phyloP scores from a whole-genome alignment of 2,888 invertebrate genomes.

The Argyra leucocephala region DNA sequence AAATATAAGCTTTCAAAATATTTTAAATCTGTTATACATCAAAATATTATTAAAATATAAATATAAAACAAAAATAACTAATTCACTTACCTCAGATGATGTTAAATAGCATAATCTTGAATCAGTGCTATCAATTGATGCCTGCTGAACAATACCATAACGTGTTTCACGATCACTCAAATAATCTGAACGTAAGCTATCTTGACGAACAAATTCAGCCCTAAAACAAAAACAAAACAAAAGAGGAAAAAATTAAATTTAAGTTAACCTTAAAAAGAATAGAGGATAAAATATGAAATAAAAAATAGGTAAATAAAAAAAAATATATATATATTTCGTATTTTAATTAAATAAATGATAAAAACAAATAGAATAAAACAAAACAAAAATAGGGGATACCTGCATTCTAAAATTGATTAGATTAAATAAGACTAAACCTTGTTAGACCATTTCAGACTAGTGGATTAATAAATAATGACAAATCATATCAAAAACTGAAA shows the following conservation, averaged over 20 bases:
- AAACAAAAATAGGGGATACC: too few species aligned
- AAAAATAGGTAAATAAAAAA: too few species aligned
- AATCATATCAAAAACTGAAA: too few species aligned
- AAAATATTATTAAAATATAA: not conserved
- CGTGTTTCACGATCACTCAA: slow-evolving; percentile 81
- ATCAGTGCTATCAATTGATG: slow-evolving; percentile 88
- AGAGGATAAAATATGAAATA: too few species aligned
- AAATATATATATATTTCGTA: not conserved
- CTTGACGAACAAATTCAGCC: slow-evolving; percentile 78
- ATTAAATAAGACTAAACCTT: too few species aligned
- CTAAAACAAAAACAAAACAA: slow-evolving; percentile 44
- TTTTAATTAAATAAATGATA: not conserved
- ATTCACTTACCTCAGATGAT: slow-evolving; percentile 80
- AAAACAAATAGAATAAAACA: too few species aligned
- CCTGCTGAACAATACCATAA: slow-evolving; percentile 85
- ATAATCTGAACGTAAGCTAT: slow-evolving; percentile 81
- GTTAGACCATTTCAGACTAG: too few species aligned
- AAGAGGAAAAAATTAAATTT: slow-evolving; percentile 12
- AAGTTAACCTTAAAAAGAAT: not conserved
- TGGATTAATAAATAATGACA: too few species aligned
- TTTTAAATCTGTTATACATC: too few species aligned
- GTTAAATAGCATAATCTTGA: slow-evolving; percentile 88
- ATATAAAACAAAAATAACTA: not conserved
- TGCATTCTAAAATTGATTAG: too few species aligned
- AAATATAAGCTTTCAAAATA: too few species aligned